Evolutionary conservation across 2,888 invertebrate species (phyloP).

Genomic region (Galeopsomyia nigrocyanea): DNA sequence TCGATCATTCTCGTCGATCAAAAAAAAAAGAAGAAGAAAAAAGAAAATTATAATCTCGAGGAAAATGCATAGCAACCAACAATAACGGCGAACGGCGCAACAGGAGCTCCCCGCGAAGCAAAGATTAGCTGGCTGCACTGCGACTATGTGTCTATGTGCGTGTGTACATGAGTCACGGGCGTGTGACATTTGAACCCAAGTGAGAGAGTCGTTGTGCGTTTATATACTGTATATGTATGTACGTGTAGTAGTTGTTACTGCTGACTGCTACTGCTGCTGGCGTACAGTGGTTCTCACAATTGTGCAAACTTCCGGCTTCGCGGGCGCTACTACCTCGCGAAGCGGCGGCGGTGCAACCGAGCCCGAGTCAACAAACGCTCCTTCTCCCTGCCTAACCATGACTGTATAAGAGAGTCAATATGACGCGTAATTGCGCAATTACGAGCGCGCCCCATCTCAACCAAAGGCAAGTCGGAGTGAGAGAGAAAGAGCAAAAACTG

Average conservation of each 20-base stretch:
- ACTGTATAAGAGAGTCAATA: slow-evolving; percentile 28
- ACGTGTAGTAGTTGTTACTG: background rate
- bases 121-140: no score
- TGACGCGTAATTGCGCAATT: slow-evolving; percentile 47
- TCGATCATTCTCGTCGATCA: no score
- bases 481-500: no score
- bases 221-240: no score
- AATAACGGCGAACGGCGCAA: background rate
- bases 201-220: background rate
- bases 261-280: background rate
- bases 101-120: slow-evolving; percentile 15
- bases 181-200: slow-evolving; percentile 36
- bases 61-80: no score
- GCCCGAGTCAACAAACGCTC: slow-evolving; percentile 21
- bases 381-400: background rate
- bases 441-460: slow-evolving; percentile 6
- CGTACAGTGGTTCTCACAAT: slow-evolving; percentile 44
- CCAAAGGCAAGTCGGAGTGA: no score
- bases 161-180: background rate
- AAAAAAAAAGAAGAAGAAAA: no score
- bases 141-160: no score
- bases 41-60: no score
- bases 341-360: background rate
- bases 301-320: slow-evolving; percentile 43
- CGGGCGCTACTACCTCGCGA: slow-evolving; percentile 30